Base-by-base conservation (phyloP, 1,140 invertebrate genomes). In the Chironomus tepperi region DNA sequence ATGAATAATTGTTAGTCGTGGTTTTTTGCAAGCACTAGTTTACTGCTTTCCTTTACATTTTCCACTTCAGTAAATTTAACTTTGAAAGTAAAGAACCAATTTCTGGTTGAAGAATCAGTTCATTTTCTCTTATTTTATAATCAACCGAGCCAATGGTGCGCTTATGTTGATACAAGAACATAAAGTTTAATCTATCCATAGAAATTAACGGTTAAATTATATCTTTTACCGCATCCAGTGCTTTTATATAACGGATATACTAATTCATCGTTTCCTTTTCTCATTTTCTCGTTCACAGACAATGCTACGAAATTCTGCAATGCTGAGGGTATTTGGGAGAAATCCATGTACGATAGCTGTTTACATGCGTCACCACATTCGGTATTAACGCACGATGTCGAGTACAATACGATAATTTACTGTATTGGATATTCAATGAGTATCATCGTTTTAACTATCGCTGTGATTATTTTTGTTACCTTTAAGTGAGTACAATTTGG, bases 271-370 rank as follows among this genome's bases (percentile, higher is more conserved):
- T 57, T 70, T 75, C 21, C 1, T 42, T 19, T 57, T 57, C 19
- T 73, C 73, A 16, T 75, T 57, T 75, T 34, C 19, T 57, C 47
- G 12, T 15, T 19, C 21, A 10, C 47, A 84, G 83, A 84, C 43
- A 84, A 84, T 77, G 83, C 83, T 42, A 83, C 81, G 42, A 79
- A 83, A n/a, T 83, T 79, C 74, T 84, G 83, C 75, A 76, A 80
- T 57, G 64, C 77, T 3, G 81, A 83, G 64, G 82, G 83, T 15
- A 83, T 79, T 18, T 84, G 83, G 83, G 82, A 81, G 42, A 79
- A 82, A 75, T 83, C 82, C 9, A 81, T 83, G 77, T 84, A 84
- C 75, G 83, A 80, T 77, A 78, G 78, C 57, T 84, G 83, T 76
- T 78, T 79, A 73, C 81, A 83, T 75, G 67, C 84, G 42, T 78